These are phyloP conservation scores for Stenurella melanura DNA, from an alignment of 2,888 invertebrate species.

Conservation along the genomic window DNA sequence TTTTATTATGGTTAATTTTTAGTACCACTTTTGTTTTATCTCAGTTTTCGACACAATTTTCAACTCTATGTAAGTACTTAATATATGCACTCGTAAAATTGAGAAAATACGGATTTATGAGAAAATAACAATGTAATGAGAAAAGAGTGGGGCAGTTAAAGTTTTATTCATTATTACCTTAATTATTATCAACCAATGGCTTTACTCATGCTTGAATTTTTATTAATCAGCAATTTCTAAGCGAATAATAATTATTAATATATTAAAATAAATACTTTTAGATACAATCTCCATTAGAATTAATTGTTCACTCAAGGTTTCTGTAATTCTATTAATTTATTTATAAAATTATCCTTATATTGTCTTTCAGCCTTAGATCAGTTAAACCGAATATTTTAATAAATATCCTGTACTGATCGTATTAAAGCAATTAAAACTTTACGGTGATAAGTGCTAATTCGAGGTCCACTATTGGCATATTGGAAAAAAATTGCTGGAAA, in stretches of 20 bases:
- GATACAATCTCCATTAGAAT: not conserved
- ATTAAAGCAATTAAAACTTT: slow-evolving; percentile 29
- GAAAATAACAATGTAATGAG: not conserved
- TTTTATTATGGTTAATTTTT: too few relatives aligned
- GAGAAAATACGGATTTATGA: too few relatives aligned
- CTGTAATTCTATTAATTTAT: not conserved
- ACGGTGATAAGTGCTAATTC: slow-evolving; percentile 30
- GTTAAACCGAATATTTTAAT: not conserved
- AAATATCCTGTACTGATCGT: not conserved
- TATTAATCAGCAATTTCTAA: not conserved
- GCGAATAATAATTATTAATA: not conserved
- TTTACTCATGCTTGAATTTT: slow-evolving; percentile 7
- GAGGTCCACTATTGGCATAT: slow-evolving; percentile 30
- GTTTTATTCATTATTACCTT: not conserved
- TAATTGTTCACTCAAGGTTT: not conserved
- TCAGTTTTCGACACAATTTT: too few relatives aligned
- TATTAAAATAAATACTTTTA: not conserved
- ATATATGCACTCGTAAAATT: too few relatives aligned
- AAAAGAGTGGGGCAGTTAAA: not conserved
- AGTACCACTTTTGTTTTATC: too few relatives aligned
- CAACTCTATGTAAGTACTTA: too few relatives aligned
- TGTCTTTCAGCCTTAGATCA: not conserved
- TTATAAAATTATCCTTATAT: not conserved
- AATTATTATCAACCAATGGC: not conserved
- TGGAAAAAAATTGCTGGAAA: too few relatives aligned